Conservation (phyloP, 53 echinoderm and acorn worm genomes). For the Echinometra lucunter region DNA sequence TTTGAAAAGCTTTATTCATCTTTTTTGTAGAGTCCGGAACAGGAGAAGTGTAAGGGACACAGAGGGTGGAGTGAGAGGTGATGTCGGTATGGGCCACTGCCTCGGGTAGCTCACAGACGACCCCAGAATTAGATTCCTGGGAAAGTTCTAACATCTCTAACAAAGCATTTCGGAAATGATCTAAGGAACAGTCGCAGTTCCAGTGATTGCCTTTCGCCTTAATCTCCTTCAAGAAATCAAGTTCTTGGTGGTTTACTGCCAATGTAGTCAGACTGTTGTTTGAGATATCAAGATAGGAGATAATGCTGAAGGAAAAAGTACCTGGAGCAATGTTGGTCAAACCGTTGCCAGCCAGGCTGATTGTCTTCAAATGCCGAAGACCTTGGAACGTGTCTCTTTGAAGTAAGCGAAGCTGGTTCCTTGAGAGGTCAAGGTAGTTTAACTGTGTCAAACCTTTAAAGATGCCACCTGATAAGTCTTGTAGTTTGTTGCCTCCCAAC, state of each 20-base stretch:
- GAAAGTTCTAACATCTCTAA: no score
- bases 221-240: not conserved
- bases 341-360: constrained; percentile 37
- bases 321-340: not conserved
- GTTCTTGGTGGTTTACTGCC: not conserved
- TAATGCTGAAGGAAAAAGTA: not conserved
- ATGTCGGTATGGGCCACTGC: not conserved
- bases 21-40: not conserved
- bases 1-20: not conserved
- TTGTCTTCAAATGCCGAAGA: not conserved
- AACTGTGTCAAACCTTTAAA: not conserved
- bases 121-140: not conserved
- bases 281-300: constrained; percentile 32
- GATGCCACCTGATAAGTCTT: not conserved
- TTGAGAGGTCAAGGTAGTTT: not conserved
- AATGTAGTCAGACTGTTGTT: not conserved
- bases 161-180: not conserved
- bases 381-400: constrained; percentile 29
- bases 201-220: constrained; percentile 41
- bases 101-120: not conserved
- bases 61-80: constrained; percentile 13
- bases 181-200: constrained; percentile 57
- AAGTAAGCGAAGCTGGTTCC: constrained; percentile 27
- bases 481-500: constrained; percentile 29
- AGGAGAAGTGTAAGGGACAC: not conserved